Evolutionary conservation across 1,140 invertebrate genomes (phyloP).

Genomic region (Sinella curviseta): DNA sequence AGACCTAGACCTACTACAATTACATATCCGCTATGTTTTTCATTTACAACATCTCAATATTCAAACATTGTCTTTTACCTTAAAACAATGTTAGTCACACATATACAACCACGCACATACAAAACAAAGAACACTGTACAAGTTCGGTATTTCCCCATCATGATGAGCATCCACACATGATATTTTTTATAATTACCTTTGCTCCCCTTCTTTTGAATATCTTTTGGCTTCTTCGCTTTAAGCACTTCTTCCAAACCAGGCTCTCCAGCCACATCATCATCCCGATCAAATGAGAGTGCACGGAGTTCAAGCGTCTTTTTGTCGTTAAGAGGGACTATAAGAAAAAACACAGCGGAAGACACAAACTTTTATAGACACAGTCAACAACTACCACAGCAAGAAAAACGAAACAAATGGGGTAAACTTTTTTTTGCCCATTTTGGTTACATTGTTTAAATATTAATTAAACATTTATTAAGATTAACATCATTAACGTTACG

Average conservation of each 20-base stretch:
- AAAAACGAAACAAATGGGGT: not conserved
- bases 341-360: conserved; percentile 42
- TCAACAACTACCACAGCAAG: conserved; percentile 17
- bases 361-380: conserved; percentile 23
- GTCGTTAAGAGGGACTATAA: conserved; percentile 69
- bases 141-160: not conserved
- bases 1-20: no score
- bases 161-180: not conserved
- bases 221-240: conserved; percentile 66
- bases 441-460: not conserved
- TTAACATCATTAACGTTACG: no score
- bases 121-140: no score
- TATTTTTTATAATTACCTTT: conserved; percentile 46
- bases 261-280: conserved; percentile 59
- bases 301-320: conserved; percentile 66
- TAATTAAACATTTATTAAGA: no score
- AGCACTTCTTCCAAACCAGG: conserved; percentile 68
- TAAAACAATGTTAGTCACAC: no score
- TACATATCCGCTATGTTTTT: no score
- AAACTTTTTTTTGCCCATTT: not conserved
- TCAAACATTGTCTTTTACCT: no score
- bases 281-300: conserved; percentile 66
- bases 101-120: no score
- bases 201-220: conserved; percentile 53
- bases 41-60: no score